Base-by-base conservation (phyloP, 2,797 vertebrate species). In the Poecilia picta region DNA sequence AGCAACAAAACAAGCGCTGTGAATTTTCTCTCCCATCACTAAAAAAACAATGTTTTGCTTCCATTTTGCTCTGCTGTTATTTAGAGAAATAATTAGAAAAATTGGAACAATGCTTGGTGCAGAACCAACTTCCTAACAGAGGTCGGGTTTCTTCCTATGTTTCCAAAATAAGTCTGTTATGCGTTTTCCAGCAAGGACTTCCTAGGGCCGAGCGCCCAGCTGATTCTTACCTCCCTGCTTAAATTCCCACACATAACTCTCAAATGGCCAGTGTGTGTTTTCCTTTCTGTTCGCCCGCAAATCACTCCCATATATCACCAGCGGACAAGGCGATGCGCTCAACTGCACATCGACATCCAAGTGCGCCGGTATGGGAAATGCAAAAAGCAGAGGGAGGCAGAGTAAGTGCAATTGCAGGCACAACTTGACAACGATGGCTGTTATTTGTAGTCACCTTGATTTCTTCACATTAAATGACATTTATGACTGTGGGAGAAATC, bases 251-350 rank as follows among this genome's bases (percentile, higher is more conserved):
- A 80, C 76, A 87, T 83, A 75, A 92, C 85, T 85, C 73, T 66
- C 59, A 82, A 36, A 4, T 18, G 66, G 70, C 74, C 86, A 74
- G n/a, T 87, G 81, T 57, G 75, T 75, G 71, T 84, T 89, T 90
- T 86, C 73, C 41, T 84, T 88, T 88, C 80, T 66, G 81, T 89
- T 83, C 86, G 81, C 85, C 78, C 80, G 85, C 88, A 93, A 93
- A 93, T 92, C 90, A 80, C 81, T 88, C 84, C 84, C 90, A 88
- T 93, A 89, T 79, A 91, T 94, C 91, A 94, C 82, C 6, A n/a
- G 59, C 47, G 1, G 89, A 93, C 93, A 94, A 81, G 87, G 75
- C 45, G 73, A 89, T 83, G 33, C 46, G 80, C 87, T 88, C 77
- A 2, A 15, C 85, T 88, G 89, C 90, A 89, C 91, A 83, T 13